Conservation (phyloP, 2,888 invertebrate genomes). For the Tyria jacobaeae region DNA sequence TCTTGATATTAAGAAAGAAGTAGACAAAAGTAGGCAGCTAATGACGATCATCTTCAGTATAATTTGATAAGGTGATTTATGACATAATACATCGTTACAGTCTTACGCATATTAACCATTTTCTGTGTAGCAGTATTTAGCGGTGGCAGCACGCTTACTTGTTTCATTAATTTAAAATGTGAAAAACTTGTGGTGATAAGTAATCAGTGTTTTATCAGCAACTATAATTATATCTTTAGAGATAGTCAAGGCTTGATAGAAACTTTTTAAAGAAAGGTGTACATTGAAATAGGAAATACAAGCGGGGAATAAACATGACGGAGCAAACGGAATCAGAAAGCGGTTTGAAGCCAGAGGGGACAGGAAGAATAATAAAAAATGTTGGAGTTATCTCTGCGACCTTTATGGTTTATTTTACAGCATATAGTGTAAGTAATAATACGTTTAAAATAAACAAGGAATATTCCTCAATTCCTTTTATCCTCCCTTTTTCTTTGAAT, state of each 20-base stretch:
- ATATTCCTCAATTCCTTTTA: too few species aligned
- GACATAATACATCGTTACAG: too few species aligned
- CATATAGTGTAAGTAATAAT: conserved; percentile 71
- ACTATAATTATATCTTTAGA: too few species aligned
- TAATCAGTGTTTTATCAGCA: not conserved
- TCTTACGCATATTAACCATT: too few species aligned
- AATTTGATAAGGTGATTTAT: too few species aligned
- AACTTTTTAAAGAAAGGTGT: not conserved
- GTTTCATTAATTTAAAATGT: not conserved
- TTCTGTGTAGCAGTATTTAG: not conserved
- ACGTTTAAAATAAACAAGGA: too few species aligned
- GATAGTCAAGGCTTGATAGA: not conserved
- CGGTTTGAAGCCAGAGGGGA: conserved; percentile 56
- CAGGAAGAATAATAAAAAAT: conserved; percentile 79
- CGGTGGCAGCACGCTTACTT: not conserved
- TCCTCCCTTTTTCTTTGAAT: too few species aligned
- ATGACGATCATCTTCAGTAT: too few species aligned
- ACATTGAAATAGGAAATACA: not conserved
- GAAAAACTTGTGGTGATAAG: not conserved
- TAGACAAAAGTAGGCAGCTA: too few species aligned
- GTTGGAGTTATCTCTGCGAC: conserved; percentile 86
- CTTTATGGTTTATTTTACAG: conserved; percentile 89
- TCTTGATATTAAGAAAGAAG: too few species aligned
- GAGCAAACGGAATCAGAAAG: conserved; percentile 17
- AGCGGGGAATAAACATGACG: not conserved